Evolutionary conservation across 2,797 vertebrate genomes (phyloP), one percentile per base, ranked within the genome.

Genomic region (Sardinella longiceps): DNA sequence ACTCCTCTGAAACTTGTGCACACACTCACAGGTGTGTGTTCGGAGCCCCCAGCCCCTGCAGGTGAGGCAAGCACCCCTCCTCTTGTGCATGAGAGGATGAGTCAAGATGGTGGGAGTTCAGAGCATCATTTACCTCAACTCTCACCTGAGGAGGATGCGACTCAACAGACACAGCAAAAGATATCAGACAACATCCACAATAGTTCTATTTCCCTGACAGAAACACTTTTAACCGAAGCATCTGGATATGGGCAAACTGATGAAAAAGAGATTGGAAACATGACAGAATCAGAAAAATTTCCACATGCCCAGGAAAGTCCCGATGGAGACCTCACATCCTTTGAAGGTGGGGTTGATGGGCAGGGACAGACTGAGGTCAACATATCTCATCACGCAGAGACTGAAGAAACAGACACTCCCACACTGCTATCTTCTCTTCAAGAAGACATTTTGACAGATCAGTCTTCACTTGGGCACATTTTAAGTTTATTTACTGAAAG

Each of bases 11-110:
- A 43, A 5, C 3, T 77, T 23, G 70, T 43, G 23, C 37, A 43
- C 70, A 77, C 70, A 43, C 70, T 43, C 37, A 43, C 70, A 23
- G 37, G 37, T 77, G 37, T 77, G 70, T 77, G 70, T 77, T 77
- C 43, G 70, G 70, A 43, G 70, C 6, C 70, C 37, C 9, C 37
- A 39, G 33, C 37, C 43, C 33, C 37, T 20, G 20, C 33, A 20
- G 39, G 1, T 39, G 33, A 77, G n/a, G n/a, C 70, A 23, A 43
- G 20, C 18, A 77, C 18, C 7, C 70, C 37, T 23, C 70, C 37
- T 23, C 70, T 39, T 23, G 37, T 39, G 33, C 43, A 3, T 18
- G 33, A 77, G 37, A 37, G 39, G 70, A 43, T 20, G 70, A 23
- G 43, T 39, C 70, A 9, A 9, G 37, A 23, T 7, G 3, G 18